Percentiles rank a stretch among this genome's conserved stretches.
Evolutionary conservation across 1,140 invertebrate genomes (phyloP).

Genomic region (Tetraneura akinire): DNA sequence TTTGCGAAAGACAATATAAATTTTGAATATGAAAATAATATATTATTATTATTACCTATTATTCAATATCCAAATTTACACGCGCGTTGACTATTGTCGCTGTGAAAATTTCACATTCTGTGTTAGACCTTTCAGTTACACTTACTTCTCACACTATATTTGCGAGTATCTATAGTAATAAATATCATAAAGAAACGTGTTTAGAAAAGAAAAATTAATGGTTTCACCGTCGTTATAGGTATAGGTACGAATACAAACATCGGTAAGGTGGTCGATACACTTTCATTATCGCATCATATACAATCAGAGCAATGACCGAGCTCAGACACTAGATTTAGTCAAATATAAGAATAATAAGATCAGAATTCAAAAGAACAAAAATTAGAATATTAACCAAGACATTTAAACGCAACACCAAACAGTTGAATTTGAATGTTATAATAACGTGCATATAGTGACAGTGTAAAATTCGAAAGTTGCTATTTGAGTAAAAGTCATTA

Average conservation of each 20-base stretch:
- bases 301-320: constrained; percentile 32
- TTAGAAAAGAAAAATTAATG: constrained; percentile 14
- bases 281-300: not conserved
- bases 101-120: constrained; percentile 17
- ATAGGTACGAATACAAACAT: not conserved
- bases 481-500: constrained; percentile 19
- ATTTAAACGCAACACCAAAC: too few relatives aligned
- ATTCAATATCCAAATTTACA: constrained; percentile 6
- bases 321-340: too few relatives aligned
- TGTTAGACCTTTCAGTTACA: not conserved
- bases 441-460: not conserved
- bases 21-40: not conserved
- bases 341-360: not conserved
- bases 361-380: constrained; percentile 12
- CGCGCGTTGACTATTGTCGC: not conserved
- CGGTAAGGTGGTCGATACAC: not conserved
- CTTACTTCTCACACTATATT: not conserved
- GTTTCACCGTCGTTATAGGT: constrained; percentile 26
- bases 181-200: constrained; percentile 2
- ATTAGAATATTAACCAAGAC: not conserved
- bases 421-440: too few relatives aligned
- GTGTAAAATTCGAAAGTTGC: constrained; percentile 31
- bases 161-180: not conserved
- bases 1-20: not conserved
- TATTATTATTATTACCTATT: too few relatives aligned